Percentiles rank a stretch among this genome's conserved stretches.
These are phyloP conservation scores for Catocala nupta DNA, from an alignment of 2,888 invertebrate genomes.

Conservation along the genomic window DNA sequence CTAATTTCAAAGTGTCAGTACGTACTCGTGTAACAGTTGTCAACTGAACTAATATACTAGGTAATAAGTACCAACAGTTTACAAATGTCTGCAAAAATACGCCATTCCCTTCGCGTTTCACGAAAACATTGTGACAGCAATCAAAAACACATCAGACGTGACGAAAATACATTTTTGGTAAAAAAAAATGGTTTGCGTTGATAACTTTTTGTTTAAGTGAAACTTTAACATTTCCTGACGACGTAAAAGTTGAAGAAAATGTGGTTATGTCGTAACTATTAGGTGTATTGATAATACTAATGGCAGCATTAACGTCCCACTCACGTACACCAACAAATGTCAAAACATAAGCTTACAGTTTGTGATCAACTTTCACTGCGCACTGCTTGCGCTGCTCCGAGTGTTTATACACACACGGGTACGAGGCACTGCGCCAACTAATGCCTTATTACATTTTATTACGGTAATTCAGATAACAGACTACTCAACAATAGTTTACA, in stretches of 20 bases:
- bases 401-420: background rate
- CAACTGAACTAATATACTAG: background rate
- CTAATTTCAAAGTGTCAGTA: background rate
- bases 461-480: slow-evolving; percentile 1
- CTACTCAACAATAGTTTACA: background rate
- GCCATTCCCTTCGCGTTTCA: slow-evolving; percentile 11
- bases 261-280: slow-evolving; percentile 37
- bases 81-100: background rate
- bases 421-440: background rate
- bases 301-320: slow-evolving; percentile 52
- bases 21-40: no score
- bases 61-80: background rate
- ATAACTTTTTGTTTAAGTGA: slow-evolving; percentile 27
- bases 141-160: slow-evolving; percentile 44
- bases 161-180: slow-evolving; percentile 24
- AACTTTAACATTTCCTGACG: slow-evolving; percentile 30
- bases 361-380: slow-evolving; percentile 75
- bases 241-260: slow-evolving; percentile 35
- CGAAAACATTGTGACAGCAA: slow-evolving; percentile 29
- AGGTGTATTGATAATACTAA: slow-evolving; percentile 46
- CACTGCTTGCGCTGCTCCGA: slow-evolving; percentile 48
- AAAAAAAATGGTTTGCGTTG: slow-evolving; percentile 1
- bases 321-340: slow-evolving; percentile 67
- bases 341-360: slow-evolving; percentile 54
- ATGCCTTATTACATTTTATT: slow-evolving; percentile 8